Conservation (phyloP, 2,113 vertebrate genomes). For the Micromys minutus region DNA sequence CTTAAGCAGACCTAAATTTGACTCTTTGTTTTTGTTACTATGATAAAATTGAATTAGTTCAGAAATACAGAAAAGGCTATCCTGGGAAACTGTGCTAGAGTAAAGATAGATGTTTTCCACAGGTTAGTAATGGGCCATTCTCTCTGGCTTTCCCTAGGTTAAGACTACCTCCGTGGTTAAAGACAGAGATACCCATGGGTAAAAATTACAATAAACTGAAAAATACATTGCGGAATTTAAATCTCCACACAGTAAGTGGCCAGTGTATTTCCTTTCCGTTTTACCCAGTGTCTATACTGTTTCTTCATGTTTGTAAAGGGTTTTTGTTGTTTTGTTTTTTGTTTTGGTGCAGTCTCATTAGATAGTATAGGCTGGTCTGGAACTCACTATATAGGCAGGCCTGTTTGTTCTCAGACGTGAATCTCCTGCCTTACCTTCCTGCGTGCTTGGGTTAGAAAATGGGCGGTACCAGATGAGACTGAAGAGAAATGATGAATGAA, state of each 20-base stretch:
- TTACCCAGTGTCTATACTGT: neutral
- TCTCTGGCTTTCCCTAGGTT: slow-evolving; percentile 86
- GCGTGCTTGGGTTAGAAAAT: neutral
- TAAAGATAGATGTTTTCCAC: neutral
- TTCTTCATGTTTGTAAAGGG: neutral
- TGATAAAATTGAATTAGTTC: neutral
- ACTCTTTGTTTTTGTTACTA: slow-evolving; percentile 8
- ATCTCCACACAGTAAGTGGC: slow-evolving; percentile 94
- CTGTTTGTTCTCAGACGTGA: neutral
- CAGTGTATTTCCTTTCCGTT: slow-evolving; percentile 11
- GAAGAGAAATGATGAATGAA: neutral
- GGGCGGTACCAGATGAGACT: neutral
- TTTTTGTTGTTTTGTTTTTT: too few species aligned
- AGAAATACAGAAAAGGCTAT: neutral
- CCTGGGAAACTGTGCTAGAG: slow-evolving; percentile 8
- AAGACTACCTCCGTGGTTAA: slow-evolving; percentile 96
- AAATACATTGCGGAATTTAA: slow-evolving; percentile 94
- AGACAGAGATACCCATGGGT: slow-evolving; percentile 96
- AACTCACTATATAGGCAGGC: neutral
- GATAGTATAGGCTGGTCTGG: neutral
- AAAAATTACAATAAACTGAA: slow-evolving; percentile 97
- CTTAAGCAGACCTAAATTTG: neutral
- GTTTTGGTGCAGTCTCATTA: neutral
- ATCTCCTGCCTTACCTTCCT: neutral
- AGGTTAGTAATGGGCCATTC: slow-evolving; percentile 30